Evolutionary conservation across 2,888 invertebrate genomes (phyloP).

Genomic region (Autographa gamma): DNA sequence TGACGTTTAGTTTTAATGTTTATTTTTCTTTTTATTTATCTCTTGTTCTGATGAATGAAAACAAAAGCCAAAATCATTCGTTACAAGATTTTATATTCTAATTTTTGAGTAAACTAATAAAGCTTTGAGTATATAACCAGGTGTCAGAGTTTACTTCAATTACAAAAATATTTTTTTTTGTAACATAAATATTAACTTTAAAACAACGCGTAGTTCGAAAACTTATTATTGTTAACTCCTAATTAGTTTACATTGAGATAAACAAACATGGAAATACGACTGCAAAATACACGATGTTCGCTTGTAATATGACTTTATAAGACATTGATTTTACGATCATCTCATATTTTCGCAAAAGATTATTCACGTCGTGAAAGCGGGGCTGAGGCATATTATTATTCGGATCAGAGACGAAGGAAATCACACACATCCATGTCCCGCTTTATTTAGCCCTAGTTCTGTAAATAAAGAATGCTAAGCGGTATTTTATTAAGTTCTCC

Average conservation of each 20-base stretch:
- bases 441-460: constrained; percentile 68
- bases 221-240: background rate
- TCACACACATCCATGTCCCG: constrained; percentile 66
- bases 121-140: background rate
- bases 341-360: constrained; percentile 35
- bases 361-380: constrained; percentile 39
- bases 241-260: background rate
- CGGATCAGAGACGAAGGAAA: constrained; percentile 63
- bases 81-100: background rate
- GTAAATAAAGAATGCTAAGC: constrained; percentile 69
- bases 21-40: background rate
- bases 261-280: background rate
- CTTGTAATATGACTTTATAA: background rate
- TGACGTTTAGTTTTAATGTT: background rate
- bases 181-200: background rate
- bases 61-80: background rate
- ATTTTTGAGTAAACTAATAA: constrained; percentile 2
- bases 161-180: background rate
- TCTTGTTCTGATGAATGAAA: background rate
- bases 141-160: background rate
- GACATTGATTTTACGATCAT: constrained; percentile 21
- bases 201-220: background rate
- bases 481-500: constrained; percentile 74
- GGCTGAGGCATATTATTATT: constrained; percentile 57
- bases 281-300: background rate